phyloP scores from a whole-genome alignment of 2,797 vertebrate species.

The Typhlichthys subterraneus region DNA sequence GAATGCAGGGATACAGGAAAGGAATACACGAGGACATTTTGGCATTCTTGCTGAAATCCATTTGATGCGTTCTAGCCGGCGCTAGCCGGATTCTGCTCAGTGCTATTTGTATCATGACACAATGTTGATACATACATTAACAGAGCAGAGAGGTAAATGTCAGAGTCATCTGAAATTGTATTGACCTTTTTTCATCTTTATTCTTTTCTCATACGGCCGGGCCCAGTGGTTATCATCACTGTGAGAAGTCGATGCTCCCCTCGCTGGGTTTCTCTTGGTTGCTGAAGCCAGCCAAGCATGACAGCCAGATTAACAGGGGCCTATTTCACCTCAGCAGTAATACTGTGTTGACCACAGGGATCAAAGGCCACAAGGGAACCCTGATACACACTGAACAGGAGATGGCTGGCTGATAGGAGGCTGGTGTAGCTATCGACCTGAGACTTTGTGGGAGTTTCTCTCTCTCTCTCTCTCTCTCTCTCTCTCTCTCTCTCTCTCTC shows the following conservation, averaged over 20 bases:
- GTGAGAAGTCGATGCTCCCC: slow-evolving; percentile 33
- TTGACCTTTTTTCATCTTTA: neutral
- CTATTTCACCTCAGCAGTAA: slow-evolving; percentile 56
- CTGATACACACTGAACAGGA: slow-evolving; percentile 15
- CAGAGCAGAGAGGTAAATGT: slow-evolving; percentile 3
- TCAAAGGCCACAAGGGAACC: slow-evolving; percentile 53
- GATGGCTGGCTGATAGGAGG: slow-evolving; percentile 36
- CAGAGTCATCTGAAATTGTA: slow-evolving; percentile 1
- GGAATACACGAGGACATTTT: slow-evolving; percentile 27
- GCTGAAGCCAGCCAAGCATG: slow-evolving; percentile 30
- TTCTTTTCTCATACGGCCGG: neutral
- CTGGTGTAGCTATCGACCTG: slow-evolving; percentile 33
- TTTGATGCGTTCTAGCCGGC: neutral
- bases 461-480: slow-evolving; percentile 15
- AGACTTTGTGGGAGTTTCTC: slow-evolving; percentile 35
- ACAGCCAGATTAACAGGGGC: slow-evolving; percentile 60
- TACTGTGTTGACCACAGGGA: slow-evolving; percentile 52
- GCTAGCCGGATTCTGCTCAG: slow-evolving; percentile 2
- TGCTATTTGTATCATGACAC: slow-evolving; percentile 7
- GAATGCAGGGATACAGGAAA: slow-evolving; percentile 39
- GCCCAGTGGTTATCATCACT: slow-evolving; percentile 6
- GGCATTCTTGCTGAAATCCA: slow-evolving; percentile 16
- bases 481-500: neutral
- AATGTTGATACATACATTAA: slow-evolving; percentile 9
- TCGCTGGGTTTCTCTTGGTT: slow-evolving; percentile 43